Conservation (phyloP, 2,888 invertebrate species). For the Agrotis ipsilon region DNA sequence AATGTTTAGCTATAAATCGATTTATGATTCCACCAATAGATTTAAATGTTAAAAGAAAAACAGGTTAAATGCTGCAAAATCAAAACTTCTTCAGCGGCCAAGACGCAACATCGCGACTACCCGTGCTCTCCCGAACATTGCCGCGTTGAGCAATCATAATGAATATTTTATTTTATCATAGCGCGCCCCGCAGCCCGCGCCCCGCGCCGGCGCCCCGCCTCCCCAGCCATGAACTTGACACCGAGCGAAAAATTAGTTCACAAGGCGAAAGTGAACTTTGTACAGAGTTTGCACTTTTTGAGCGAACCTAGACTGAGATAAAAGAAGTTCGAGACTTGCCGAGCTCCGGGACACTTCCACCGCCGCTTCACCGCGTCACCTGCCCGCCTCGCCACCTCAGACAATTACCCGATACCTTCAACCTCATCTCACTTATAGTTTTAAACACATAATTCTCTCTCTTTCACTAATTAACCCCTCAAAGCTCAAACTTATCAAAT, state of each 20-base stretch:
- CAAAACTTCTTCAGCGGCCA: constrained; percentile 68
- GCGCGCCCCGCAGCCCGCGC: constrained; percentile 70
- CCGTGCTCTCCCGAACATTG: constrained; percentile 82
- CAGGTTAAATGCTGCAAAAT: too few species aligned
- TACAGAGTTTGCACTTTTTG: constrained; percentile 90
- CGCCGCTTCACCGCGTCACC: constrained; percentile 26
- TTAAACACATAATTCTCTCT: constrained; percentile 58
- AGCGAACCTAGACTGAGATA: constrained; percentile 88
- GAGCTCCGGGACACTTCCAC: constrained; percentile 61
- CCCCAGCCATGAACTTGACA: constrained; percentile 89
- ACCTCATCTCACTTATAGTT: constrained; percentile 45
- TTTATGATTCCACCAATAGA: too few species aligned
- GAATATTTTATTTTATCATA: constrained; percentile 91
- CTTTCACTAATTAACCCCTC: constrained; percentile 75
- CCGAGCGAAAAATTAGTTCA: constrained; percentile 91
- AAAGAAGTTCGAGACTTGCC: constrained; percentile 81
- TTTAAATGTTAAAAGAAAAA: too few species aligned
- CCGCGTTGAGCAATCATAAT: constrained; percentile 90
- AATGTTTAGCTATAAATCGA: too few species aligned
- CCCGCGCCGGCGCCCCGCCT: constrained; percentile 61
- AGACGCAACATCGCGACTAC: constrained; percentile 67
- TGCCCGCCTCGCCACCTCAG: constrained; percentile 15
- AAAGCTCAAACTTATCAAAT: constrained; percentile 71
- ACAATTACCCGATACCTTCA: constrained; percentile 33
- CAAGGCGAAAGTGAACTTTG: constrained; percentile 90